Evolutionary conservation across 1,140 invertebrate genomes (phyloP), one percentile per base, ranked within the genome.

Genomic region (Drosophila sproati): DNA sequence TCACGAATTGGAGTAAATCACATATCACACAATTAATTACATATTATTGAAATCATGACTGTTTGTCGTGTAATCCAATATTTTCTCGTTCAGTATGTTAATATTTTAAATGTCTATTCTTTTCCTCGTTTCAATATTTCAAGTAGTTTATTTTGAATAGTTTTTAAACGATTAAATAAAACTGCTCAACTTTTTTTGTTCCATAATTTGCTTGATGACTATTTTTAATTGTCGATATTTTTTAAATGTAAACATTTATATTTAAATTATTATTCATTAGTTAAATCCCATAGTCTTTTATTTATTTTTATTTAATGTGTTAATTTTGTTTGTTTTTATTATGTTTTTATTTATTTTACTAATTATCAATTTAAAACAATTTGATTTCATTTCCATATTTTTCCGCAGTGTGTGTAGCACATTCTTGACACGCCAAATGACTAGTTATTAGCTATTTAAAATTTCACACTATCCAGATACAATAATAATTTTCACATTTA

Each of bases 401-500:
- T 35, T 56, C 31, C 35, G 37, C 35, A 52, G 47, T 45, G 5
- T 32, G 5, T 32, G 32, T 51, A 20, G 34, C 20, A 54, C 39
- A 61, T 61, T 74, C 61, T 70, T 55, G 43, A 62, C 56, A 62
- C 43, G 70, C 62, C 32, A 57, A 62, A 20, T 47, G 50, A 29
- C 12, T 1, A 34, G 32, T 41, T 55, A 55, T 55, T 55, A 48
- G 41, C 20, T 47, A 52, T 45, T 34, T 4, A 48, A 66, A 73
- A 66, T 50, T 75, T 61, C 50, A 75, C 43, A 64, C 62, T 12
- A 54, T 34, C 35, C 32, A 59, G 34, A 66, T 64, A 67, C 37
- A 32, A 60, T 69, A 83, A 80, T 79, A 79, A 87, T 88, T 62
- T 80, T 61, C 77, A 76, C 82, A 73, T 80, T 88, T 88, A 88